These are phyloP conservation scores for Brachyopa scutellaris DNA, from an alignment of 2,888 invertebrate genomes.

Conservation along the genomic window DNA sequence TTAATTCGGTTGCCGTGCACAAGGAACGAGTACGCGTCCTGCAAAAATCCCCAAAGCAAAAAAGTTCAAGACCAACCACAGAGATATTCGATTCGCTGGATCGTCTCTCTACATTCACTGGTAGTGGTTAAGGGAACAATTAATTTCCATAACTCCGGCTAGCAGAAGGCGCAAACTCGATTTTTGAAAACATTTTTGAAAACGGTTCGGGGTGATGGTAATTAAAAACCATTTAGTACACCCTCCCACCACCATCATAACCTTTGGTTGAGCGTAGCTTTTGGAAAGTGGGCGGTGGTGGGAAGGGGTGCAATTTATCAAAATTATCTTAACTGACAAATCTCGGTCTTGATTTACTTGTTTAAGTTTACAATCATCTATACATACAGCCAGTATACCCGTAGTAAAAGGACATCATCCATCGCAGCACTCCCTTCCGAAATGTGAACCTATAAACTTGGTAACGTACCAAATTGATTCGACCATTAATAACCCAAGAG, in stretches of 20 bases:
- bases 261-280: constrained; percentile 31
- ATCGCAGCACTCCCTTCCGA: constrained; percentile 35
- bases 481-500: constrained; percentile 64
- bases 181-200: constrained; percentile 56
- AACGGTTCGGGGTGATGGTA: constrained; percentile 46
- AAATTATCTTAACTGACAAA: constrained; percentile 73
- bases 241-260: constrained; percentile 25
- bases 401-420: constrained; percentile 49
- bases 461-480: constrained; percentile 63
- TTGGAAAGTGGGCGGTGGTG: constrained; percentile 8
- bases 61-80: constrained; percentile 35
- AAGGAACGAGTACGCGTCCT: constrained; percentile 21
- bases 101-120: neutral
- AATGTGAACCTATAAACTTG: constrained; percentile 61
- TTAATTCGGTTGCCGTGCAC: constrained; percentile 32
- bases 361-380: constrained; percentile 63
- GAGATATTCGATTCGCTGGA: constrained; percentile 39
- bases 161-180: constrained; percentile 67
- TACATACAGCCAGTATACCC: constrained; percentile 46
- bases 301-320: constrained; percentile 71
- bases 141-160: constrained; percentile 64
- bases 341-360: constrained; percentile 74
- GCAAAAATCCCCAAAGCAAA: neutral
- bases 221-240: constrained; percentile 70
- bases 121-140: constrained; percentile 32